Conservation (phyloP, 2,888 invertebrate species). For the Eupithecia centaureata region DNA sequence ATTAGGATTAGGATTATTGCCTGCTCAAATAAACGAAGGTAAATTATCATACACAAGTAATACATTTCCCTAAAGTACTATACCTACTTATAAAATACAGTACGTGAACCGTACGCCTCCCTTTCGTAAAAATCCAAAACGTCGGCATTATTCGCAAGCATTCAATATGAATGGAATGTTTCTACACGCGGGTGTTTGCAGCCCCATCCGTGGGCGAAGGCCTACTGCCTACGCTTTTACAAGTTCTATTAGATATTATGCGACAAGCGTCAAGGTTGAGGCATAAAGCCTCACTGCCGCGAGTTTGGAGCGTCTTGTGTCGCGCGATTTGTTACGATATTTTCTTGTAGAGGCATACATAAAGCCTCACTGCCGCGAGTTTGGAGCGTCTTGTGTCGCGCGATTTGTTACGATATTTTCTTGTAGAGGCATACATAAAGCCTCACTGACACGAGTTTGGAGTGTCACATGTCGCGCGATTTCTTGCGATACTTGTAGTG, state of each 20-base stretch:
- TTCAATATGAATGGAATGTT: not conserved
- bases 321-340: too few species aligned
- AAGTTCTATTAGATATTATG: not conserved
- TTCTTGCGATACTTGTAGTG: too few species aligned
- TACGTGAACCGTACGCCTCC: not conserved
- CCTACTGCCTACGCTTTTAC: slow-evolving; percentile 1
- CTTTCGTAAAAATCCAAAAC: not conserved
- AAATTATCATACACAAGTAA: not conserved
- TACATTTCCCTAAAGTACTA: not conserved
- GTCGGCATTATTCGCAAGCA: not conserved
- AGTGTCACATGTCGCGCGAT: too few species aligned
- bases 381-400: too few species aligned
- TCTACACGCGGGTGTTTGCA: not conserved
- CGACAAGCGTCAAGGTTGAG: not conserved
- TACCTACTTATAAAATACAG: not conserved
- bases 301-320: too few species aligned
- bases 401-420: too few species aligned
- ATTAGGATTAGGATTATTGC: too few species aligned
- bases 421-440: too few species aligned
- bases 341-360: too few species aligned
- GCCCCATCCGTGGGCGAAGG: not conserved
- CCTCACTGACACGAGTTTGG: too few species aligned
- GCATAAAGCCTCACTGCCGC: too few species aligned
- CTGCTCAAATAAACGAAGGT: not conserved
- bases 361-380: too few species aligned